Percentiles rank a stretch among this genome's conserved stretches.
Conservation (phyloP, 2,888 invertebrate genomes). For the Lepeophtheirus nordmannii region DNA sequence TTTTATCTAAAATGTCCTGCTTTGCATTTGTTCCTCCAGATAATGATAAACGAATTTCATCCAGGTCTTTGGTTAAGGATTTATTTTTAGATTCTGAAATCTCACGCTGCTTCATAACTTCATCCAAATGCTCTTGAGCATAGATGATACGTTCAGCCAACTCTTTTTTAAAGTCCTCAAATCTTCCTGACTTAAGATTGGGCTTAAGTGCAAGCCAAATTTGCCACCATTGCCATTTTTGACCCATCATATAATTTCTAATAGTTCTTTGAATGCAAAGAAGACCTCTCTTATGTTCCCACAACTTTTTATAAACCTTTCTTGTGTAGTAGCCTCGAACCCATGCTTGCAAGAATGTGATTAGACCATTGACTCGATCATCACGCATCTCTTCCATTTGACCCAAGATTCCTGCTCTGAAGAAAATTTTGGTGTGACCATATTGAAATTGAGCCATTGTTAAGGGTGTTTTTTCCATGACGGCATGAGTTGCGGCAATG, state of each 20-base stretch:
- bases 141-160: slow-evolving; percentile 39
- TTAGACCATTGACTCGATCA: slow-evolving; percentile 91
- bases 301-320: slow-evolving; percentile 89
- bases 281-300: slow-evolving; percentile 86
- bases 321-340: slow-evolving; percentile 80
- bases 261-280: slow-evolving; percentile 98
- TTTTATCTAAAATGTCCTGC: slow-evolving; percentile 82
- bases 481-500: slow-evolving; percentile 13
- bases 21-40: slow-evolving; percentile 65
- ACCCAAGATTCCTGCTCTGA: slow-evolving; percentile 99
- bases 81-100: slow-evolving; percentile 43
- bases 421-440: slow-evolving; percentile 63
- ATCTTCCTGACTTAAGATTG: slow-evolving; percentile 54
- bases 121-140: slow-evolving; percentile 37
- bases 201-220: slow-evolving; percentile 99
- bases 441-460: slow-evolving; percentile 38
- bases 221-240: slow-evolving; percentile 99
- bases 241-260: slow-evolving; percentile 94
- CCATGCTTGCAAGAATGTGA: slow-evolving; percentile 93
- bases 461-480: slow-evolving; percentile 30
- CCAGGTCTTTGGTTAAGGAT: slow-evolving; percentile 39
- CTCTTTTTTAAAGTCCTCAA: slow-evolving; percentile 34
- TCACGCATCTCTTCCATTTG: slow-evolving; percentile 99
- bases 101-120: slow-evolving; percentile 40
- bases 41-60: slow-evolving; percentile 36